Evolutionary conservation across 2,113 vertebrate species (phyloP).

Genomic region (Tachysurus fulvidraco): DNA sequence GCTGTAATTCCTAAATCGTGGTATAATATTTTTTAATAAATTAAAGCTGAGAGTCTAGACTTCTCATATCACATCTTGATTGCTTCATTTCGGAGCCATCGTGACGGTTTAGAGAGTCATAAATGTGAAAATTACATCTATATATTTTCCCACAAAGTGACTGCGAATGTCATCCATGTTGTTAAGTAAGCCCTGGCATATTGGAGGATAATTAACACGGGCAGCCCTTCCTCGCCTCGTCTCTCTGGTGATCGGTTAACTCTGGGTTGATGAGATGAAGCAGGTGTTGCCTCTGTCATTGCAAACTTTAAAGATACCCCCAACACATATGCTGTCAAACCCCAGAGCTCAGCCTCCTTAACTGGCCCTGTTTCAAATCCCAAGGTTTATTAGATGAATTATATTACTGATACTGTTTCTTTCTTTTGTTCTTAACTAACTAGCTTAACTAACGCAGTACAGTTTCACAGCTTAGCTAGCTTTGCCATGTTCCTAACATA

Average conservation of each 20-base stretch:
- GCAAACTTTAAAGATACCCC: constrained; percentile 16
- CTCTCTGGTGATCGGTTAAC: constrained; percentile 46
- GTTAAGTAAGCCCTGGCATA: constrained; percentile 46
- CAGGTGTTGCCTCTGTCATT: constrained; percentile 40
- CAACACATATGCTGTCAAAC: constrained; percentile 12
- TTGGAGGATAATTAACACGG: constrained; percentile 50
- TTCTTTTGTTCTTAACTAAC: neutral
- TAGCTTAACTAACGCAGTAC: neutral
- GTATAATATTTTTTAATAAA: too few species aligned
- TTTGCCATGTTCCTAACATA: neutral
- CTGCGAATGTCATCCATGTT: constrained; percentile 43
- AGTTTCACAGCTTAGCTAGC: neutral
- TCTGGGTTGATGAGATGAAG: constrained; percentile 12
- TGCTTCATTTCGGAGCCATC: too few species aligned
- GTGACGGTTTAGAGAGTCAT: too few species aligned
- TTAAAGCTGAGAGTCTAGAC: too few species aligned
- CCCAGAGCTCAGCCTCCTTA: constrained; percentile 9
- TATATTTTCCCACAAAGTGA: constrained; percentile 5
- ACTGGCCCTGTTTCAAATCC: constrained; percentile 41
- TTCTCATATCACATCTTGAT: too few species aligned
- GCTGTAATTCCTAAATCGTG: too few species aligned
- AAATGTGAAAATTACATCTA: too few species aligned
- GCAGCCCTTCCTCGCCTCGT: constrained; percentile 12
- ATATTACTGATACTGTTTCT: neutral
- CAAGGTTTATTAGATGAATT: too few species aligned